These are phyloP conservation scores for Lamprotornis superbus DNA, from an alignment of 2,113 vertebrate species.

Conservation along the genomic window DNA sequence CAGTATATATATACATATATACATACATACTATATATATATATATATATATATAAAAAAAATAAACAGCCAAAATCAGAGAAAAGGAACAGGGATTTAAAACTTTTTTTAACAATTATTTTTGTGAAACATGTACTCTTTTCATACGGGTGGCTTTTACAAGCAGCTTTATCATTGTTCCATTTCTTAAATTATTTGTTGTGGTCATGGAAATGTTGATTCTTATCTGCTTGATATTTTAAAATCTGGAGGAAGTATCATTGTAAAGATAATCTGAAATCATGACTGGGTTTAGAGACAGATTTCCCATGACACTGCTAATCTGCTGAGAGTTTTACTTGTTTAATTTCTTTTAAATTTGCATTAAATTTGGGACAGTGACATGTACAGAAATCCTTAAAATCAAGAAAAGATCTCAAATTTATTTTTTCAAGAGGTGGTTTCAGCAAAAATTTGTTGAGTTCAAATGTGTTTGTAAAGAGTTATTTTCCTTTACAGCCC, in stretches of 20 bases:
- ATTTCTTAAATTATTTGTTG: constrained; percentile 72
- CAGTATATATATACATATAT: constrained; percentile 71
- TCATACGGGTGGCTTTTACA: constrained; percentile 85
- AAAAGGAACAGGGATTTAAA: constrained; percentile 87
- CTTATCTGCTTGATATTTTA: constrained; percentile 74
- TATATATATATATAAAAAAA: constrained; percentile 40
- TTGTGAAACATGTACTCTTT: constrained; percentile 83
- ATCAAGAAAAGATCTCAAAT: neutral
- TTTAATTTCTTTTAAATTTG: constrained; percentile 23
- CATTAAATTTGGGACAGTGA: neutral
- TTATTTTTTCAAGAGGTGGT: constrained; percentile 8
- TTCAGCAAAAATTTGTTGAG: neutral
- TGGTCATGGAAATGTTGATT: constrained; percentile 79
- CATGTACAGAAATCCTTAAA: constrained; percentile 13
- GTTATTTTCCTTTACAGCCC: constrained; percentile 52
- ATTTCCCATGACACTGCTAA: constrained; percentile 60
- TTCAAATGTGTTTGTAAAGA: constrained; percentile 21
- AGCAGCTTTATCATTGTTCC: constrained; percentile 79
- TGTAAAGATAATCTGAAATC: constrained; percentile 64
- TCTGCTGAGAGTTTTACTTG: constrained; percentile 57
- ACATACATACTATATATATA: constrained; percentile 33
- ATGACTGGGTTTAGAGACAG: constrained; percentile 55
- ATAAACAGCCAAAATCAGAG: constrained; percentile 83
- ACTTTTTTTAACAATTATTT: constrained; percentile 84
- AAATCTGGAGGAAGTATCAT: constrained; percentile 69